Percentiles rank a stretch among this genome's conserved stretches.
These are phyloP conservation scores for Lordiphosa andalusiaca DNA, from an alignment of 2,888 invertebrate species.

Conservation along the genomic window DNA sequence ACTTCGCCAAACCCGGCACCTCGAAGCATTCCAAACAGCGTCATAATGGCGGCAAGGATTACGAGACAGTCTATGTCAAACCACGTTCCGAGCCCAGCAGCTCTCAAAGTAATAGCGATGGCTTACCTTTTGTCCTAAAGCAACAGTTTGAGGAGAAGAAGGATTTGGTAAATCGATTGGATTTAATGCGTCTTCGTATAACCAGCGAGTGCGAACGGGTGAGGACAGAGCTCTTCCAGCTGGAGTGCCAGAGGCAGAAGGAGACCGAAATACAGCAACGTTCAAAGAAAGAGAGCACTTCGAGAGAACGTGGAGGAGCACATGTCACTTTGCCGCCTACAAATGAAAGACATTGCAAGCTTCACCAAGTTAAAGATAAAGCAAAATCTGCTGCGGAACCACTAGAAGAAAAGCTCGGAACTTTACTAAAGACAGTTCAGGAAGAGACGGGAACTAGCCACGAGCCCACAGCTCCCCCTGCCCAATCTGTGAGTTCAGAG, in stretches of 20 bases:
- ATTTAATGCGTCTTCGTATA: neutral
- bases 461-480: neutral
- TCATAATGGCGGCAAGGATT: too few relatives aligned
- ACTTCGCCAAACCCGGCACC: too few relatives aligned
- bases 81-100: too few relatives aligned
- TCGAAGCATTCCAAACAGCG: too few relatives aligned
- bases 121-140: neutral
- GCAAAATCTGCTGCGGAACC: neutral
- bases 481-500: too few relatives aligned
- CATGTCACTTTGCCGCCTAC: neutral
- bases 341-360: too few relatives aligned
- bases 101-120: neutral
- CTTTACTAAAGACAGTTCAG: neutral
- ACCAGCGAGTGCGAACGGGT: neutral
- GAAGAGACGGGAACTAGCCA: too few relatives aligned
- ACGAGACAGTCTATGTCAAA: too few relatives aligned
- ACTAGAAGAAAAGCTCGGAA: too few relatives aligned
- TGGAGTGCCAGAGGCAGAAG: neutral
- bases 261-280: neutral
- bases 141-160: neutral
- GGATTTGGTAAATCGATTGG: neutral
- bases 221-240: neutral
- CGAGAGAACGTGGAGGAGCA: slow-evolving; percentile 10
- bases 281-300: neutral
- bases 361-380: neutral